These are phyloP conservation scores for Okamejei kenojei DNA, from an alignment of 2,797 vertebrate genomes.

Conservation along the genomic window DNA sequence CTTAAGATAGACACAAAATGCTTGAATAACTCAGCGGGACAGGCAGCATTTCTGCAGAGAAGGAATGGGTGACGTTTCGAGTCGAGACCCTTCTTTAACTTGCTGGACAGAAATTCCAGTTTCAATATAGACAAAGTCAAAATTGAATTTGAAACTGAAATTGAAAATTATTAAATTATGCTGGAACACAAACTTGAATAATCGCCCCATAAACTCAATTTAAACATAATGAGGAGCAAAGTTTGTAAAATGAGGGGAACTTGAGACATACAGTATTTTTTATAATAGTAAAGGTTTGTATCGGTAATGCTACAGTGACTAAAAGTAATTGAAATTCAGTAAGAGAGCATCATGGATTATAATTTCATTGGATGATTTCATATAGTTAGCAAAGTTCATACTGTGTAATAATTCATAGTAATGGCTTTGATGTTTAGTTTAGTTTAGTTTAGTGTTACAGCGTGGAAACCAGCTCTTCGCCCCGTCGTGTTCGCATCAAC, in stretches of 20 bases:
- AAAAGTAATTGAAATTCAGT: background rate
- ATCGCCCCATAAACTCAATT: background rate
- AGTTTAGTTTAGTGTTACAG: no score
- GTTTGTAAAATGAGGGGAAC: background rate
- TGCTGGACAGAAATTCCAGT: background rate
- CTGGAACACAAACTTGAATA: background rate
- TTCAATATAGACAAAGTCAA: background rate
- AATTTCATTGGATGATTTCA: background rate
- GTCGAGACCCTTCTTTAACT: no score
- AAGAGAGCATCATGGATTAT: background rate
- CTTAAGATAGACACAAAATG: no score
- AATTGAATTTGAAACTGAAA: background rate
- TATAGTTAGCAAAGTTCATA: background rate
- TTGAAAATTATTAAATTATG: background rate
- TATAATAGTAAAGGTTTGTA: background rate
- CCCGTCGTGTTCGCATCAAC: no score
- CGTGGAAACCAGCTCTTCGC: no score
- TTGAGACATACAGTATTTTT: background rate
- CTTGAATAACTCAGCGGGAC: no score
- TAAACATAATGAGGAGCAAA: background rate
- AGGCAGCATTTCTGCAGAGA: no score
- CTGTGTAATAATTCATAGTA: conserved; percentile 12
- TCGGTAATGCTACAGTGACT: background rate
- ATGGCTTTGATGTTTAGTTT: background rate
- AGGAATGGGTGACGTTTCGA: no score